Evolutionary conservation across 64 coral and sea anemone genomes (phyloP).

Genomic region (Astreopora myriophthalma): DNA sequence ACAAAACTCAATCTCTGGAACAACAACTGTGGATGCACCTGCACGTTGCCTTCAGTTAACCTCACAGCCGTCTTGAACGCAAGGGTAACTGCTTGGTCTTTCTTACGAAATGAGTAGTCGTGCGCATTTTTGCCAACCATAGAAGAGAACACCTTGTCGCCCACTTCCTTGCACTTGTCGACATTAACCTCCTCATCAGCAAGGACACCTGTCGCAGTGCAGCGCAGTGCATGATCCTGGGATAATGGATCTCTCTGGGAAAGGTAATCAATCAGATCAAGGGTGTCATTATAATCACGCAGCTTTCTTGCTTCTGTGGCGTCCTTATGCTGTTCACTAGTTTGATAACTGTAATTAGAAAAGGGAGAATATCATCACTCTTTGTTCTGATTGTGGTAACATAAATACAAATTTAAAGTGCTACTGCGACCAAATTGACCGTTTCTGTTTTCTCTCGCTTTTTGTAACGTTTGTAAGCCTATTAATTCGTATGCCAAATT

Average conservation of each 20-base stretch:
- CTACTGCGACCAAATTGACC: no score
- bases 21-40: slow-evolving; percentile 1
- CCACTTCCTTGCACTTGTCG: slow-evolving; percentile 17
- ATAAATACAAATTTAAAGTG: background rate
- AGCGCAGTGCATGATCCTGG: background rate
- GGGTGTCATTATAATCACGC: slow-evolving; percentile 10
- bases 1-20: slow-evolving; percentile 36
- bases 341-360: background rate
- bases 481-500: no score
- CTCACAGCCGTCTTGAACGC: background rate
- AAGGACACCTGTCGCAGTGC: slow-evolving; percentile 5
- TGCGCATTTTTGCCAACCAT: slow-evolving; percentile 1
- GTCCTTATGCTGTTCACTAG: slow-evolving; percentile 38
- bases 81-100: slow-evolving; percentile 1
- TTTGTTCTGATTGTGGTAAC: background rate
- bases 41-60: background rate
- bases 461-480: no score
- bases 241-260: slow-evolving; percentile 2
- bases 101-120: background rate
- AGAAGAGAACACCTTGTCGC: background rate
- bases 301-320: background rate
- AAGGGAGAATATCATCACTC: background rate
- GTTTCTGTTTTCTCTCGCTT: no score
- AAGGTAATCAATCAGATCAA: background rate
- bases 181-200: slow-evolving; percentile 3